A percentile compares a stretch with the other conserved stretches of the same genome.
Evolutionary conservation across 1,140 invertebrate species (phyloP).

Genomic region (Neodiprion virginianus): DNA sequence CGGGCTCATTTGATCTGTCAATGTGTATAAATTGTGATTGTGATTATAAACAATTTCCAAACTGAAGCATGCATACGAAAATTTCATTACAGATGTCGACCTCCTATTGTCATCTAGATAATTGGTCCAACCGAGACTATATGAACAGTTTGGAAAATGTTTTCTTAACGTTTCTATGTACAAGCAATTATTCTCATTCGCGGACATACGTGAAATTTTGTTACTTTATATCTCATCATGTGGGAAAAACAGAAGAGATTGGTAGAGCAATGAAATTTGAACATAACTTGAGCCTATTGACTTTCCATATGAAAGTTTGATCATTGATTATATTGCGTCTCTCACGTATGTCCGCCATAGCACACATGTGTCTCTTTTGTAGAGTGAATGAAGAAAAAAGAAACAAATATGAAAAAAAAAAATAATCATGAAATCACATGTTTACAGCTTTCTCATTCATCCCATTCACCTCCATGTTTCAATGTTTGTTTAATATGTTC

Average conservation of each 20-base stretch:
- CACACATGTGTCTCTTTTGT: background rate
- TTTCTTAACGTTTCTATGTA: no score
- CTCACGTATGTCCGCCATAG: background rate
- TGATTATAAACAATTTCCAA: no score
- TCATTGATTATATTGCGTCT: background rate
- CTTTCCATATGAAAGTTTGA: no score
- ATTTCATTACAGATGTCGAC: no score
- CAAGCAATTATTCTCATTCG: background rate
- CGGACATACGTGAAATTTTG: background rate
- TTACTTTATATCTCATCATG: no score
- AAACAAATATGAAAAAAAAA: conserved; percentile 2
- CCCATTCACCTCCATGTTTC: conserved; percentile 10
- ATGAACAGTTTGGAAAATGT: no score
- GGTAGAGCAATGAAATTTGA: background rate
- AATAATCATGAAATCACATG: conserved; percentile 4
- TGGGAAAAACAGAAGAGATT: background rate
- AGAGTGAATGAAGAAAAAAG: background rate
- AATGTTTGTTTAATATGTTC: background rate
- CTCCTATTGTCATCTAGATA: no score
- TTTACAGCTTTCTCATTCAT: conserved; percentile 16
- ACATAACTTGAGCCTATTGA: no score
- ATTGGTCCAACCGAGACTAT: no score
- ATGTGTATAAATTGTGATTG: no score
- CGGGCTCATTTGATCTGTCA: no score
- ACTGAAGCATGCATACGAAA: no score